Evolutionary conservation across 2,888 invertebrate genomes (phyloP).

Genomic region (Osmoderma eremita): DNA sequence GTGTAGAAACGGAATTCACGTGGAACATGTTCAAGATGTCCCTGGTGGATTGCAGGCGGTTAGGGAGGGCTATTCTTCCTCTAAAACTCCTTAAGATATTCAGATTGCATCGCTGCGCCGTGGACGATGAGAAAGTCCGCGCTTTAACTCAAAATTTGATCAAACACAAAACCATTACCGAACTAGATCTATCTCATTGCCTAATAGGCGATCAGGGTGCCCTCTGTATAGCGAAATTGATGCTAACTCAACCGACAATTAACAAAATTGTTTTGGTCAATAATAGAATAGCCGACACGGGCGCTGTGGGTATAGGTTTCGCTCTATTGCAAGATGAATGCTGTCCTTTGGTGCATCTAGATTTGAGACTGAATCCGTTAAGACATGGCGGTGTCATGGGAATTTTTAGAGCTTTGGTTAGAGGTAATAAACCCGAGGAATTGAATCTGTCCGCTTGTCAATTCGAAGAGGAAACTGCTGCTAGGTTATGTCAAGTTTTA

Average conservation of each 20-base stretch:
- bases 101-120: slow-evolving; percentile 69
- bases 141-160: slow-evolving; percentile 67
- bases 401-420: slow-evolving; percentile 69
- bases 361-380: slow-evolving; percentile 73
- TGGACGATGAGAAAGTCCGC: slow-evolving; percentile 70
- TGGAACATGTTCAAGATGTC: slow-evolving; percentile 73
- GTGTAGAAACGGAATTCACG: slow-evolving; percentile 65
- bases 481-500: slow-evolving; percentile 68
- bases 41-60: slow-evolving; percentile 67
- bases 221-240: slow-evolving; percentile 71
- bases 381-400: slow-evolving; percentile 69
- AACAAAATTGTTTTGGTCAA: slow-evolving; percentile 56
- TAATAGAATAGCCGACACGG: slow-evolving; percentile 48
- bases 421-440: slow-evolving; percentile 67
- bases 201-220: slow-evolving; percentile 72
- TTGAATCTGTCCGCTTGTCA: slow-evolving; percentile 69
- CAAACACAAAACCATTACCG: slow-evolving; percentile 64
- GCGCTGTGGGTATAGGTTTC: slow-evolving; percentile 59
- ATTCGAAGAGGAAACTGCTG: slow-evolving; percentile 66
- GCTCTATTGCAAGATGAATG: slow-evolving; percentile 54
- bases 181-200: slow-evolving; percentile 74
- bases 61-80: slow-evolving; percentile 63
- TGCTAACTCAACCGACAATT: slow-evolving; percentile 67
- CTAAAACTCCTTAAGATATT: slow-evolving; percentile 66
- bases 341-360: slow-evolving; percentile 59